phyloP scores from a whole-genome alignment of 2,797 vertebrate species.

The Pseudocheirus occidentalis region DNA sequence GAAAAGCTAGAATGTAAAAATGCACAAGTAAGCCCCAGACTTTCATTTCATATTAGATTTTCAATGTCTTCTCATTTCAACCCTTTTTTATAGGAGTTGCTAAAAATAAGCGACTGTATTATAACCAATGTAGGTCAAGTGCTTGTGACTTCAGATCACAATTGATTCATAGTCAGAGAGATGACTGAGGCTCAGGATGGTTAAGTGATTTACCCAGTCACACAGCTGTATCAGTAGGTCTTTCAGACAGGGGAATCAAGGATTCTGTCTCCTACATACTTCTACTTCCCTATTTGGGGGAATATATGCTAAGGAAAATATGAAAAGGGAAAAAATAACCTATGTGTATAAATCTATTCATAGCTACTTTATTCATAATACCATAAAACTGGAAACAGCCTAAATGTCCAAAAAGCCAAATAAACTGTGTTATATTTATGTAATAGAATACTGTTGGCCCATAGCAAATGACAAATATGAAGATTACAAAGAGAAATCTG shows the following conservation, averaged over 20 bases:
- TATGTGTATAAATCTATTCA: neutral
- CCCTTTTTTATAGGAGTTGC: slow-evolving; percentile 1
- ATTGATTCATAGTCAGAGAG: neutral
- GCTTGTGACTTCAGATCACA: neutral
- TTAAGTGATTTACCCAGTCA: neutral
- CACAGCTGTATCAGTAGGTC: neutral
- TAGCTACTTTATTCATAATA: neutral
- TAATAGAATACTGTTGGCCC: neutral
- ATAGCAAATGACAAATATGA: neutral
- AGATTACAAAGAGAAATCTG: neutral
- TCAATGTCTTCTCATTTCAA: neutral
- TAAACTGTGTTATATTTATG: too few species aligned
- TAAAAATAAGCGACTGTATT: neutral
- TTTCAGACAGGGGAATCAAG: neutral
- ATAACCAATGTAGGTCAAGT: neutral
- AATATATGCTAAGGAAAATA: neutral
- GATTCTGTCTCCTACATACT: neutral
- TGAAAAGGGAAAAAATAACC: neutral
- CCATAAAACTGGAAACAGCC: neutral
- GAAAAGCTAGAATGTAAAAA: slow-evolving; percentile 37
- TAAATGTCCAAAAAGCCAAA: neutral
- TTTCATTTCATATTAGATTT: slow-evolving; percentile 21
- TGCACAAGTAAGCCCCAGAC: slow-evolving; percentile 14
- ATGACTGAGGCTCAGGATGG: neutral
- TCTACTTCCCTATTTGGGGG: neutral